Conservation (phyloP, 2,797 vertebrate genomes). For the Falco biarmicus region DNA sequence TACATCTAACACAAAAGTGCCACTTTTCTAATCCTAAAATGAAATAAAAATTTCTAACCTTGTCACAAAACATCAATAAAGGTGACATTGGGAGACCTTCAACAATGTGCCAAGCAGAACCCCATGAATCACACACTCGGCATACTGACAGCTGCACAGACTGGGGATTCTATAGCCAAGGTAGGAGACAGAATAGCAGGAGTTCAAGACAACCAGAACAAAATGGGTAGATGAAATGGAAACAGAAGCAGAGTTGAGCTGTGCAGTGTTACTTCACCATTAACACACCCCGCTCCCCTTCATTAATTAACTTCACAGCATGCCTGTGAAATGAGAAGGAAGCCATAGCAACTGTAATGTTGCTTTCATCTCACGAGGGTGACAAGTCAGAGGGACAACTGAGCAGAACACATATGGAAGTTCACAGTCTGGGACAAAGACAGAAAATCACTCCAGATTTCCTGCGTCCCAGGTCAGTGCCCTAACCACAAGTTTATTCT, state of each 20-base stretch:
- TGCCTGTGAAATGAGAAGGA: neutral
- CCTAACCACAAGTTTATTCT: neutral
- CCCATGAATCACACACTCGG: neutral
- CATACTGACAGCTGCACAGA: neutral
- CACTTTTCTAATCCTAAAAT: neutral
- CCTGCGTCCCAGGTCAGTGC: neutral
- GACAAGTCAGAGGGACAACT: neutral
- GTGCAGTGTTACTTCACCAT: neutral
- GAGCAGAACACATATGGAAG: neutral
- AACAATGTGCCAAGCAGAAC: neutral
- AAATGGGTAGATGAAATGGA: neutral
- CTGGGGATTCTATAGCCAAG: neutral
- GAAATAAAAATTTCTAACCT: neutral
- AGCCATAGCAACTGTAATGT: neutral
- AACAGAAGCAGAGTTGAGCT: neutral
- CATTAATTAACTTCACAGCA: slow-evolving; percentile 43
- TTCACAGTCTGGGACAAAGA: neutral
- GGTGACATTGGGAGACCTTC: neutral
- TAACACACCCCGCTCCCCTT: neutral
- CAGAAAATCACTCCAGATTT: neutral
- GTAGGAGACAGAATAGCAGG: neutral
- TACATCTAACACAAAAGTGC: neutral
- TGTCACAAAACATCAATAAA: neutral
- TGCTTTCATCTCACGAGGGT: neutral
- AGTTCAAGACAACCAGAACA: neutral